phyloP scores from a whole-genome alignment of 1,140 invertebrate genomes.

The Dendroctonus ponderosae region DNA sequence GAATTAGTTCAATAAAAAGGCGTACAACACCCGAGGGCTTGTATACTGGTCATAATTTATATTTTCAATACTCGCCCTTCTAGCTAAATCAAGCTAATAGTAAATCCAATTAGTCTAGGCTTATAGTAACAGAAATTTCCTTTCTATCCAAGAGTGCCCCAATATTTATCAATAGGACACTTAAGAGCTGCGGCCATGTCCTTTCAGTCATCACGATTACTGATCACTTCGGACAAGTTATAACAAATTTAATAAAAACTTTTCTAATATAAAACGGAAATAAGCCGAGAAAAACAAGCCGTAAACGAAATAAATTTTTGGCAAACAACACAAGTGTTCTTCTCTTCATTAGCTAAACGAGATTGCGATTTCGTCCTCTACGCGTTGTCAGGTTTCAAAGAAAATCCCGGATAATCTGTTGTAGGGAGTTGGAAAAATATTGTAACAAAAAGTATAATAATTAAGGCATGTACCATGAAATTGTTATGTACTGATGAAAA shows the following conservation, averaged over 20 bases:
- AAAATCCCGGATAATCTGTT: background rate
- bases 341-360: slow-evolving; percentile 30
- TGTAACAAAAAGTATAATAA: too few relatives aligned
- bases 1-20: too few relatives aligned
- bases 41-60: background rate
- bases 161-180: slow-evolving; percentile 28
- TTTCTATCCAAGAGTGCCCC: background rate
- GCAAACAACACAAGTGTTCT: slow-evolving; percentile 28
- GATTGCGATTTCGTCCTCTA: slow-evolving; percentile 8
- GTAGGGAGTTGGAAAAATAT: too few relatives aligned
- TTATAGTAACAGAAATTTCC: background rate
- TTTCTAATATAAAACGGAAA: slow-evolving; percentile 32
- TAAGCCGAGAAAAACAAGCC: slow-evolving; percentile 24
- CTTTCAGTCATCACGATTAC: slow-evolving; percentile 26
- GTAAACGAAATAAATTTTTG: slow-evolving; percentile 25
- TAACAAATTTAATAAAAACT: slow-evolving; percentile 33
- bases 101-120: background rate
- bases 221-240: slow-evolving; percentile 29
- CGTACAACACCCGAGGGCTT: too few relatives aligned
- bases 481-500: too few relatives aligned
- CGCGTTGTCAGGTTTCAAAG: background rate
- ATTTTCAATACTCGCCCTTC: background rate
- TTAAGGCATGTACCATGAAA: too few relatives aligned
- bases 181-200: slow-evolving; percentile 15
- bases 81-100: background rate